These are phyloP conservation scores for Oreotrochilus melanogaster DNA, from an alignment of 2,113 vertebrate genomes.

Conservation along the genomic window DNA sequence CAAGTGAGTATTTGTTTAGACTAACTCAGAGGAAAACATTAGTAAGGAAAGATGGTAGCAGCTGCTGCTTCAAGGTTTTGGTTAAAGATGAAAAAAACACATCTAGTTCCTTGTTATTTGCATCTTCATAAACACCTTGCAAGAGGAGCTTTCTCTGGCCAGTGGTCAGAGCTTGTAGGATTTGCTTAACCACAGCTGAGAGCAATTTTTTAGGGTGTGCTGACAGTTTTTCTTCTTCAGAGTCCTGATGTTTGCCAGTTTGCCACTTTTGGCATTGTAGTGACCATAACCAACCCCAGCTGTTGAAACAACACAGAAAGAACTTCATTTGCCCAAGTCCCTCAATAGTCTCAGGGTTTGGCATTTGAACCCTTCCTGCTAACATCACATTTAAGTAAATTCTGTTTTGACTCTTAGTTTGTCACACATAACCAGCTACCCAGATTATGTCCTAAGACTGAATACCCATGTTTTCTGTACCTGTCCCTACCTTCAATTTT, in stretches of 20 bases:
- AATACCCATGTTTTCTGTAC: neutral
- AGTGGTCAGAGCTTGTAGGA: neutral
- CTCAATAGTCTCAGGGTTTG: neutral
- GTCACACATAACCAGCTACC: neutral
- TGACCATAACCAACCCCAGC: neutral
- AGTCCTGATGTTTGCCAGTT: neutral
- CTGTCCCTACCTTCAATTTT: neutral
- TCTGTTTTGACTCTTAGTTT: neutral
- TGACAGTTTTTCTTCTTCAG: neutral
- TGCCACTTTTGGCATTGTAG: neutral
- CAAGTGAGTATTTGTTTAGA: neutral
- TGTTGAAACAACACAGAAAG: neutral
- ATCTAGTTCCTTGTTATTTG: neutral
- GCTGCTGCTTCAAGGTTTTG: neutral
- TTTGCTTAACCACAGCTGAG: neutral
- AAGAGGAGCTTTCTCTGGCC: neutral
- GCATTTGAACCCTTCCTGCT: neutral
- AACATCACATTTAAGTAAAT: neutral
- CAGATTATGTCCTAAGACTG: neutral
- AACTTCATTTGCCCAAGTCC: neutral
- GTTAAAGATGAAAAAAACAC: neutral
- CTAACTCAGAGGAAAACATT: neutral
- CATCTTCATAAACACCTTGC: neutral
- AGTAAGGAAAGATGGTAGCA: neutral
- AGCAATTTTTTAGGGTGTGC: neutral